A percentile compares a stretch with the other conserved stretches of the same genome.
Conservation (phyloP, 2,797 vertebrate genomes). For the Sebastes oblongus region DNA sequence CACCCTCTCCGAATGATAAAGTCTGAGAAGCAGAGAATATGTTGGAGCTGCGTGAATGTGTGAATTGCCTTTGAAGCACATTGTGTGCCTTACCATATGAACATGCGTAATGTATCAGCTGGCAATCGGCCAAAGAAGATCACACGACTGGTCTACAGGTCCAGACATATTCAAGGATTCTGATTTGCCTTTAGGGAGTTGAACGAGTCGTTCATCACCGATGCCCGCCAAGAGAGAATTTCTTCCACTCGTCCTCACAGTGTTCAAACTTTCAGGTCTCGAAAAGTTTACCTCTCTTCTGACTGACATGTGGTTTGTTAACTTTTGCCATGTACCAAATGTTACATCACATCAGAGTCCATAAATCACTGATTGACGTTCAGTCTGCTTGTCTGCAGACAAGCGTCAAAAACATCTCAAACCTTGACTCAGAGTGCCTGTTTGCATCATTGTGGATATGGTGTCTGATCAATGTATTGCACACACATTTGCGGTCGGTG, state of each 20-base stretch:
- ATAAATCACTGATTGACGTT: neutral
- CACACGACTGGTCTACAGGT: constrained; percentile 35
- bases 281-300: neutral
- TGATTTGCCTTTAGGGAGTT: constrained; percentile 39
- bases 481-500: neutral
- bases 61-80: neutral
- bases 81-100: neutral
- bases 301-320: constrained; percentile 11
- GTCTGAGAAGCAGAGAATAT: constrained; percentile 48
- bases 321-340: neutral
- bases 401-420: neutral
- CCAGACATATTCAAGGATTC: constrained; percentile 28
- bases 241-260: neutral
- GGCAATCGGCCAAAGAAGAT: neutral
- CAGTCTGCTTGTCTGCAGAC: neutral
- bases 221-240: constrained; percentile 11
- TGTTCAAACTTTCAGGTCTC: neutral
- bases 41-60: neutral
- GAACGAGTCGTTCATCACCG: constrained; percentile 3
- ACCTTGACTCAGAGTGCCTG: neutral
- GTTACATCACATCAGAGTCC: neutral
- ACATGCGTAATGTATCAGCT: neutral
- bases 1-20: constrained; percentile 17
- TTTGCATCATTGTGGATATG: neutral
- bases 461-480: neutral